These are phyloP conservation scores for Rachycentron canadum DNA, from an alignment of 2,797 vertebrate genomes.

Conservation along the genomic window DNA sequence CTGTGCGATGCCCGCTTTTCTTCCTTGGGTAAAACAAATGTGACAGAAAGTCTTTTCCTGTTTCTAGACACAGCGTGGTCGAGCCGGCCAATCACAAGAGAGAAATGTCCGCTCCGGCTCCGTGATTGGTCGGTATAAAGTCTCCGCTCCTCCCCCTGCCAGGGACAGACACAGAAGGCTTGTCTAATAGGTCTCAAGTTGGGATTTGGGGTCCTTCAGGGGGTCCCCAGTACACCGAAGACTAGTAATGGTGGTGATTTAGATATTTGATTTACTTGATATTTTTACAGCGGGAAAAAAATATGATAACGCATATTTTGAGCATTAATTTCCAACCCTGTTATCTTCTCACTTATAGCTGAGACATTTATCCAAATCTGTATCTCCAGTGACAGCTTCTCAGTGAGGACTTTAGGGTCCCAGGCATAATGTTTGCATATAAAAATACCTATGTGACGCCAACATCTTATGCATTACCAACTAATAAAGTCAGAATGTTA, in stretches of 20 bases:
- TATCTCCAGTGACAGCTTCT: slow-evolving; percentile 60
- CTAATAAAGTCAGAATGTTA: slow-evolving; percentile 67
- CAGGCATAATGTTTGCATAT: slow-evolving; percentile 54
- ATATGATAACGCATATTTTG: slow-evolving; percentile 59
- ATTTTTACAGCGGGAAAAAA: slow-evolving; percentile 60
- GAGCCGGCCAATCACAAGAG: slow-evolving; percentile 66
- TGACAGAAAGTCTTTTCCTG: slow-evolving; percentile 69
- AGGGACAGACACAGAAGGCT: slow-evolving; percentile 63
- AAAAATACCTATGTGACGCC: slow-evolving; percentile 56
- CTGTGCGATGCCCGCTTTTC: not conserved
- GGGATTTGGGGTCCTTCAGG: slow-evolving; percentile 74
- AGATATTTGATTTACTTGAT: slow-evolving; percentile 73
- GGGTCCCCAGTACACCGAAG: slow-evolving; percentile 61
- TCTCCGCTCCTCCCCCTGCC: slow-evolving; percentile 55
- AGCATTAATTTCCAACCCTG: slow-evolving; percentile 66
- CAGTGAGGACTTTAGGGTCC: slow-evolving; percentile 62
- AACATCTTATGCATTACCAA: slow-evolving; percentile 53
- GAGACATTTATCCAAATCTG: slow-evolving; percentile 66
- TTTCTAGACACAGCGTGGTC: slow-evolving; percentile 63
- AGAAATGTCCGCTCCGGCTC: slow-evolving; percentile 47
- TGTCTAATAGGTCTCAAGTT: slow-evolving; percentile 69
- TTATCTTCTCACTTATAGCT: slow-evolving; percentile 58
- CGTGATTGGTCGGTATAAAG: slow-evolving; percentile 63
- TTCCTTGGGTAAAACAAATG: slow-evolving; percentile 35
- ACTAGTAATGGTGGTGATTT: slow-evolving; percentile 67